Percentiles rank a stretch among this genome's conserved stretches.
phyloP scores from a whole-genome alignment of 2,888 invertebrate genomes.

The Ormyrus thymus region DNA sequence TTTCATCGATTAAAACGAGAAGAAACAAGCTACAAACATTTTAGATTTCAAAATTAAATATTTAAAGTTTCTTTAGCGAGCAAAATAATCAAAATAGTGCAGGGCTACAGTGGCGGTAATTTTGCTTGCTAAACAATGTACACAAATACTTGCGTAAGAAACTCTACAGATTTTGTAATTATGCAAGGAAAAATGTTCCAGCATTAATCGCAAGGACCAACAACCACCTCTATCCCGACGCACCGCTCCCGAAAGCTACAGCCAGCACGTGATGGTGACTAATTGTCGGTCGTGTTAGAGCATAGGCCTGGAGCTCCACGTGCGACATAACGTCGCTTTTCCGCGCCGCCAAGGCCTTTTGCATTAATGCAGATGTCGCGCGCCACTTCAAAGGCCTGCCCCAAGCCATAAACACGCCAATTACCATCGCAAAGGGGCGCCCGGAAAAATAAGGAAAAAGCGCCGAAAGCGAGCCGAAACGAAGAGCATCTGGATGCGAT shows the following conservation, averaged over 20 bases:
- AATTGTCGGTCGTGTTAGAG: slow-evolving; percentile 66
- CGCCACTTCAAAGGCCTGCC: slow-evolving; percentile 66
- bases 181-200: no score
- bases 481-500: slow-evolving; percentile 52
- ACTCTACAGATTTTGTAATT: no score
- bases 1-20: no score
- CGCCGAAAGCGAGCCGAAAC: slow-evolving; percentile 16
- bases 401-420: slow-evolving; percentile 67
- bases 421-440: slow-evolving; percentile 67
- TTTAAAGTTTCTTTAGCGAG: no score
- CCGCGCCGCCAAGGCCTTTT: slow-evolving; percentile 55
- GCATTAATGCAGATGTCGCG: slow-evolving; percentile 67
- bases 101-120: no score
- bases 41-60: no score
- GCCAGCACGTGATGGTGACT: slow-evolving; percentile 54
- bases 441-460: slow-evolving; percentile 58
- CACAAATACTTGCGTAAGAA: no score
- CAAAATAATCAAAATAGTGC: no score
- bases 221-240: no score
- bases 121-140: no score
- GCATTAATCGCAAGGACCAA: no score
- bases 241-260: not conserved
- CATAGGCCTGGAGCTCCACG: slow-evolving; percentile 57
- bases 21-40: no score
- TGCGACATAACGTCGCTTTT: slow-evolving; percentile 59